phyloP scores from a whole-genome alignment of 2,113 vertebrate genomes.

The Osmerus eperlanus region DNA sequence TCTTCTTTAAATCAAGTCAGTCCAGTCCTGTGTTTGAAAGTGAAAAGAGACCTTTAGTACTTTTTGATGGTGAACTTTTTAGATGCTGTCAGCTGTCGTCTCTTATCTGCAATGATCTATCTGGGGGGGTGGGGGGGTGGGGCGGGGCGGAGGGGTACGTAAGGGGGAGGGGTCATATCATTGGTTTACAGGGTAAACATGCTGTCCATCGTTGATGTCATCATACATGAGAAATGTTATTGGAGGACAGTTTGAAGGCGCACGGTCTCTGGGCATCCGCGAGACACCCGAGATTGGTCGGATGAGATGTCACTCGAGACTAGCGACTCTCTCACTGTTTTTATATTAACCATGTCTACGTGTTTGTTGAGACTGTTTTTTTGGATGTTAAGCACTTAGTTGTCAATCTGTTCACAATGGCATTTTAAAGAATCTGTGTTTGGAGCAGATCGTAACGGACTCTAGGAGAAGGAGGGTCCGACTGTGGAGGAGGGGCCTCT shows the following conservation, averaged over 20 bases:
- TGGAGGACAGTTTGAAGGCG: conserved; percentile 30
- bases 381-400: conserved; percentile 73
- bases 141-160: conserved; percentile 37
- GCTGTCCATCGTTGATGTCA: conserved; percentile 57
- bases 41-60: conserved; percentile 55
- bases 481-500: conserved; percentile 10
- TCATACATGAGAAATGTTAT: conserved; percentile 44
- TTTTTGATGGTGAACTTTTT: conserved; percentile 61
- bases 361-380: conserved; percentile 62
- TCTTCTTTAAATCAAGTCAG: conserved; percentile 42
- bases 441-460: conserved; percentile 33
- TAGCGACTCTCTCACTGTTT: conserved; percentile 66
- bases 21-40: conserved; percentile 60
- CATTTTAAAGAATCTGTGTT: conserved; percentile 50
- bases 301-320: conserved; percentile 59
- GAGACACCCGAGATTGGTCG: conserved; percentile 17
- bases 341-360: conserved; percentile 67
- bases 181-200: conserved; percentile 77
- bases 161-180: conserved; percentile 49
- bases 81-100: conserved; percentile 55
- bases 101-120: conserved; percentile 59
- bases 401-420: conserved; percentile 57
- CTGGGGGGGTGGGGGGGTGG: conserved; percentile 17
- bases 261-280: conserved; percentile 37
- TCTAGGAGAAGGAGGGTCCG: conserved; percentile 27